A percentile compares a stretch with the other conserved stretches of the same genome.
Evolutionary conservation across 2,113 vertebrate species (phyloP).

Genomic region (Labeo rohita): DNA sequence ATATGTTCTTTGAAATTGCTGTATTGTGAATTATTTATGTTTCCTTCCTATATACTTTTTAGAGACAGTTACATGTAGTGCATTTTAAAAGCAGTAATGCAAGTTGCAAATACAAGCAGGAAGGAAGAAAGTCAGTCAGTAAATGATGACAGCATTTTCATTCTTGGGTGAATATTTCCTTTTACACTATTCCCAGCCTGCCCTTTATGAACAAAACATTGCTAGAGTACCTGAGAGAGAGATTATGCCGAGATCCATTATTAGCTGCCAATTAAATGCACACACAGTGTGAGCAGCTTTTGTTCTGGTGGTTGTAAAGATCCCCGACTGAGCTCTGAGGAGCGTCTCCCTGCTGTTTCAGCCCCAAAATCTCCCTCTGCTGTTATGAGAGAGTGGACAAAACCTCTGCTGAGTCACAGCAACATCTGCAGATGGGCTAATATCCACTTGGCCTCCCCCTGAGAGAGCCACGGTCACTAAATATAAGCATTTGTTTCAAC

Average conservation of each 20-base stretch:
- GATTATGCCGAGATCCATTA: conserved; percentile 5
- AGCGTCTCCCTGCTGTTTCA: neutral
- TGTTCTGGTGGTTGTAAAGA: neutral
- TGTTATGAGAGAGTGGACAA: neutral
- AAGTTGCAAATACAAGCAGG: neutral
- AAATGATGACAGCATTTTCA: neutral
- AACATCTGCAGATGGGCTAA: neutral
- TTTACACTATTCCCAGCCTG: neutral
- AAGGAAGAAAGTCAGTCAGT: neutral
- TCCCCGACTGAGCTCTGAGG: neutral
- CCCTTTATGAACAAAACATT: conserved; percentile 1
- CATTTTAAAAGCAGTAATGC: neutral
- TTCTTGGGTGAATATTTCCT: neutral
- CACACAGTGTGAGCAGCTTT: neutral
- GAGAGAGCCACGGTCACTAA: neutral
- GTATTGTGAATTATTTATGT: neutral
- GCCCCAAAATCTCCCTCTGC: neutral
- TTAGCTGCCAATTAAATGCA: conserved; percentile 25
- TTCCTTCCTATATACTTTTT: neutral
- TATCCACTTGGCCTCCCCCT: neutral
- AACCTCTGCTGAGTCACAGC: neutral
- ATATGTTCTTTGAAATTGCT: neutral
- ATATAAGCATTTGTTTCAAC: conserved; percentile 29
- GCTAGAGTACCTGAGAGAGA: neutral
- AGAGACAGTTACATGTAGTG: neutral